phyloP scores from a whole-genome alignment of 2,797 vertebrate species.

The Margarornis squamiger region DNA sequence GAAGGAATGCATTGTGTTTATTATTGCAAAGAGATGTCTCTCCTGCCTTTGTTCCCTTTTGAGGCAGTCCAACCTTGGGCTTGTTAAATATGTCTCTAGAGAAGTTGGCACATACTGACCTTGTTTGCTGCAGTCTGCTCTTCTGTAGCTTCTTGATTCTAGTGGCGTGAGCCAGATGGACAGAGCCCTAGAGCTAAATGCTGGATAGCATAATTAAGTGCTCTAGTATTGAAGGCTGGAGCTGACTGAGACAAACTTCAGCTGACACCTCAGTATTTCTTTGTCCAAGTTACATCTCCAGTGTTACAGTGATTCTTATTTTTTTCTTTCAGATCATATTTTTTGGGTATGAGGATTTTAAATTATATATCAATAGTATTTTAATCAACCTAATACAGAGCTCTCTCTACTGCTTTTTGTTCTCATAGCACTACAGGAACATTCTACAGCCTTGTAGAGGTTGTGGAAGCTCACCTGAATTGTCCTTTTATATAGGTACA shows the following conservation, averaged over 20 bases:
- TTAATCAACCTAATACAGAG: not conserved
- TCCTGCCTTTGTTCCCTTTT: constrained; percentile 31
- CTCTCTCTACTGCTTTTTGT: not conserved
- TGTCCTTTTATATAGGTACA: not conserved
- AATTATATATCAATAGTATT: not conserved
- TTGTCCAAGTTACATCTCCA: not conserved
- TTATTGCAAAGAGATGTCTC: not conserved
- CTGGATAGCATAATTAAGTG: constrained; percentile 26
- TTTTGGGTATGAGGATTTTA: not conserved
- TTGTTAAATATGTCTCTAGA: constrained; percentile 2
- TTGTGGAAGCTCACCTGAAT: not conserved
- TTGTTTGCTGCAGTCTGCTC: constrained; percentile 38
- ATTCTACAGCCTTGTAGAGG: not conserved
- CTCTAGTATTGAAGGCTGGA: not conserved
- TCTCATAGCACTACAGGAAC: not conserved
- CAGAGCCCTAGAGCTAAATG: constrained; percentile 26
- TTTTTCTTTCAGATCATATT: not conserved
- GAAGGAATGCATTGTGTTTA: not conserved
- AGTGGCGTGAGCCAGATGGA: constrained; percentile 21
- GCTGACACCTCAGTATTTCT: not conserved
- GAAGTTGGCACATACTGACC: constrained; percentile 2
- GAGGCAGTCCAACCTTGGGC: constrained; percentile 23
- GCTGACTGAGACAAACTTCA: constrained; percentile 3
- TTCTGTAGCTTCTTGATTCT: constrained; percentile 22
- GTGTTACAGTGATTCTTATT: not conserved